Base-by-base conservation (phyloP, 2,113 vertebrate species). In the Daboia siamensis region DNA sequence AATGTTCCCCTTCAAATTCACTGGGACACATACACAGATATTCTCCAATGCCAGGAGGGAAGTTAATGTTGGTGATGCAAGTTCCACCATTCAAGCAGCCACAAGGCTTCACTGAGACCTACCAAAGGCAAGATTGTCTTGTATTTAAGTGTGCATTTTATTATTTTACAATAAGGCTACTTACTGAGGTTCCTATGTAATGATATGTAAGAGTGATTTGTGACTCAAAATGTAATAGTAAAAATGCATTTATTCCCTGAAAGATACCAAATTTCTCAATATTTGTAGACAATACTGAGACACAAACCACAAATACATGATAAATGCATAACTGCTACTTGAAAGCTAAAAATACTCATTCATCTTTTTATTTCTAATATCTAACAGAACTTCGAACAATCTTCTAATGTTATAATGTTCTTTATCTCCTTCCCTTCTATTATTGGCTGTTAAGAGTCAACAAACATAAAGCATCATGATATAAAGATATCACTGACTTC, bases 21-120 rank as follows among this genome's bases (percentile, higher is more conserved):
- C 93, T 93, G 0, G 97, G 96, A 91, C 98, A 98, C 10, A 97
- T 92, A 33, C 98, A 98, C 90, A 98, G 96, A 95, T 98, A 98
- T 96, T 96, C 97, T 44, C 98, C 98, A 2, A 98, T 97, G 92
- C 98, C 98, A 0, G 98, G 97, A 0, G 98, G 98, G 94, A 97
- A 97, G 90, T 96, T 96, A 9, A 98, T 95, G 8, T 98, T 97
- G 0, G 98, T 98, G 93, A 98, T 96, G 93, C 95, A 98, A 0
- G 96, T 96, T 1, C 98, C 98, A 12, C 97, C 96, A 2, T 94
- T 97, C 85, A 94, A 95, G 94, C 98, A 98, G 21, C 96, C 96
- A 57, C 98, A 98, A 0, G 96, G 96, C 91, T 96, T 97, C 93
- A 98, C 97, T 13, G 90, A 89, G 46, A 98, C 95, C 98, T 99